A percentile compares a stretch with the other conserved stretches of the same genome.
Conservation (phyloP, 2,113 vertebrate species). For the Pangasianodon hypophthalmus region DNA sequence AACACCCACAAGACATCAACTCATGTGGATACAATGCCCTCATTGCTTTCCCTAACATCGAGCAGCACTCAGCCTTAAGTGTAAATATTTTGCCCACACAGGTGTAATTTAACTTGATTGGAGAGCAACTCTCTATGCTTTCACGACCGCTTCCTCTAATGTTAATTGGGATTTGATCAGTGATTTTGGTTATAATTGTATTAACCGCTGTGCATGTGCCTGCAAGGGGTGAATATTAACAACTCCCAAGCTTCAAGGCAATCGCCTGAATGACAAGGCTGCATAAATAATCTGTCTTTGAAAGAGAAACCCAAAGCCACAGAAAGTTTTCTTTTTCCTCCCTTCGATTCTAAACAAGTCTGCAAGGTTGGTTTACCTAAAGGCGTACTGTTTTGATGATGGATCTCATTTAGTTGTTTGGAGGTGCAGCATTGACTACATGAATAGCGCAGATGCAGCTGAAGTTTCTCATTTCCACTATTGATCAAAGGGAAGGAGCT, state of each 20-base stretch:
- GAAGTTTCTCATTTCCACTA: conserved; percentile 42
- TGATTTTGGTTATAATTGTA: conserved; percentile 54
- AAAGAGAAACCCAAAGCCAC: conserved; percentile 21
- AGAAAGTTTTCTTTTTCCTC: conserved; percentile 39
- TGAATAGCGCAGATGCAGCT: conserved; percentile 57
- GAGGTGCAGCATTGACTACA: conserved; percentile 32
- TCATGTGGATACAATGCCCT: not conserved
- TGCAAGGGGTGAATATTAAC: conserved; percentile 55
- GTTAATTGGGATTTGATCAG: conserved; percentile 56
- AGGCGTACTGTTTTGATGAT: conserved; percentile 53
- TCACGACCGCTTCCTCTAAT: conserved; percentile 42
- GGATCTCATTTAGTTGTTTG: conserved; percentile 56
- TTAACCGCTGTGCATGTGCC: conserved; percentile 31
- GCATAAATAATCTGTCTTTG: conserved; percentile 38
- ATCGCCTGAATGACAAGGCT: conserved; percentile 27
- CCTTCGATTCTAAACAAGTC: conserved; percentile 36
- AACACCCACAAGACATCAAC: conserved; percentile 35
- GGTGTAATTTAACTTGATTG: conserved; percentile 57
- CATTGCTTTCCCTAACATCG: conserved; percentile 5
- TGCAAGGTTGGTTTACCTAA: conserved; percentile 24
- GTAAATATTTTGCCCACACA: conserved; percentile 54
- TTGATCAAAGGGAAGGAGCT: conserved; percentile 32
- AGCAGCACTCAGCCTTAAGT: conserved; percentile 34
- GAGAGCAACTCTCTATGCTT: conserved; percentile 15
- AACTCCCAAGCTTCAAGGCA: conserved; percentile 33